Percentiles rank a stretch among this genome's conserved stretches.
phyloP scores from a whole-genome alignment of 1,140 invertebrate genomes.

The Euglossa dilemma region DNA sequence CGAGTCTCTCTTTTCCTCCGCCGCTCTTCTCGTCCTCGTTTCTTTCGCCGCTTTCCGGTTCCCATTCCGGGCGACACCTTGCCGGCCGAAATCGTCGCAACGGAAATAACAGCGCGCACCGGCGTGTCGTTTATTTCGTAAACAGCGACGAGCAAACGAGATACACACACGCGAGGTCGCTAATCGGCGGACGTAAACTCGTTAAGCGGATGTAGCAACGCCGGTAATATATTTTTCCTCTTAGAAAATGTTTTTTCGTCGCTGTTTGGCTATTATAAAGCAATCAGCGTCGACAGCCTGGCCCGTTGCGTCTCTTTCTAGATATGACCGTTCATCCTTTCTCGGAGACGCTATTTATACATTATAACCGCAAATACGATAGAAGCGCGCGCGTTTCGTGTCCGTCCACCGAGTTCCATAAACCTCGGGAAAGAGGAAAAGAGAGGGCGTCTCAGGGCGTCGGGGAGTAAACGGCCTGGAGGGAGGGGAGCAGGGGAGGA shows the following conservation, averaged over 20 bases:
- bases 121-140: constrained; percentile 23
- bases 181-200: constrained; percentile 29
- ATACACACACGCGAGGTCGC: background rate
- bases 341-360: constrained; percentile 30
- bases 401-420: background rate
- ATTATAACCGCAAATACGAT: constrained; percentile 27
- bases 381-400: constrained; percentile 2
- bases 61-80: constrained; percentile 32
- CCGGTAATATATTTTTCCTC: constrained; percentile 31
- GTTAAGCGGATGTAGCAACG: constrained; percentile 30
- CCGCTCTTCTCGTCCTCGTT: background rate
- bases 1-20: background rate
- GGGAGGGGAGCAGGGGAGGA: no score
- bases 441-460: no score
- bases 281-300: constrained; percentile 15
- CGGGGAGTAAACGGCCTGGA: no score
- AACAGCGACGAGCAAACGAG: constrained; percentile 31
- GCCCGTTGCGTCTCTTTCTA: background rate
- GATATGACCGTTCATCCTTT: constrained; percentile 9
- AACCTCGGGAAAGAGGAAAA: background rate
- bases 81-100: constrained; percentile 40
- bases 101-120: constrained; percentile 29
- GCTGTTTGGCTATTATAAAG: constrained; percentile 45
- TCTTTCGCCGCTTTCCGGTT: background rate
- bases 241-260: constrained; percentile 16